These are phyloP conservation scores for Silurus meridionalis DNA, from an alignment of 2,113 vertebrate species.

Conservation along the genomic window DNA sequence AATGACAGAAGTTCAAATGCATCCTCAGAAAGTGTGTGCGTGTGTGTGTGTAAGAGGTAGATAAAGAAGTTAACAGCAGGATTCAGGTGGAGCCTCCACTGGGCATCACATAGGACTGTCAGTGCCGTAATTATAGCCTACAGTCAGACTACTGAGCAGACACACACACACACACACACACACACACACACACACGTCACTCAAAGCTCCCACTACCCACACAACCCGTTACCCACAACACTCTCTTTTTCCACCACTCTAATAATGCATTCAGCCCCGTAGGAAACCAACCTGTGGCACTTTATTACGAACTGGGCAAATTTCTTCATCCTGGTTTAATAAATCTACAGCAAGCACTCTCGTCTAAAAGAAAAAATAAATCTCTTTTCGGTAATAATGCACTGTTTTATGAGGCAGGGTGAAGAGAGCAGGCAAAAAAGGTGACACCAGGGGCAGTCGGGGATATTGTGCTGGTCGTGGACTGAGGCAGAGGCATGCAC, in stretches of 20 bases:
- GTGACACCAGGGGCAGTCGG: constrained; percentile 29
- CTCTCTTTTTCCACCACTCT: constrained; percentile 38
- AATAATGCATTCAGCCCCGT: constrained; percentile 64
- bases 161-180: neutral
- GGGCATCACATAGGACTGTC: constrained; percentile 44
- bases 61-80: constrained; percentile 58
- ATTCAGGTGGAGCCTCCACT: constrained; percentile 54
- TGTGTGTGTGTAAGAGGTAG: constrained; percentile 56
- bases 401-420: constrained; percentile 23
- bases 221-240: constrained; percentile 30
- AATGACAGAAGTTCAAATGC: constrained; percentile 49
- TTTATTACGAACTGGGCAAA: constrained; percentile 60
- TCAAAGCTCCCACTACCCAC: constrained; percentile 7
- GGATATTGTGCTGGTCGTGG: constrained; percentile 64
- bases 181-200: neutral
- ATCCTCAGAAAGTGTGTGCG: neutral
- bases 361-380: constrained; percentile 20
- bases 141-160: constrained; percentile 33
- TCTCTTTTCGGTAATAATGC: constrained; percentile 61
- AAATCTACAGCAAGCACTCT: constrained; percentile 60
- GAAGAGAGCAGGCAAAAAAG: constrained; percentile 29
- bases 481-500: constrained; percentile 54
- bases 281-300: constrained; percentile 64
- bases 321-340: constrained; percentile 65
- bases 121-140: constrained; percentile 43